Base-by-base conservation (phyloP, 2,888 invertebrate genomes). In the Agapostemon virescens region DNA sequence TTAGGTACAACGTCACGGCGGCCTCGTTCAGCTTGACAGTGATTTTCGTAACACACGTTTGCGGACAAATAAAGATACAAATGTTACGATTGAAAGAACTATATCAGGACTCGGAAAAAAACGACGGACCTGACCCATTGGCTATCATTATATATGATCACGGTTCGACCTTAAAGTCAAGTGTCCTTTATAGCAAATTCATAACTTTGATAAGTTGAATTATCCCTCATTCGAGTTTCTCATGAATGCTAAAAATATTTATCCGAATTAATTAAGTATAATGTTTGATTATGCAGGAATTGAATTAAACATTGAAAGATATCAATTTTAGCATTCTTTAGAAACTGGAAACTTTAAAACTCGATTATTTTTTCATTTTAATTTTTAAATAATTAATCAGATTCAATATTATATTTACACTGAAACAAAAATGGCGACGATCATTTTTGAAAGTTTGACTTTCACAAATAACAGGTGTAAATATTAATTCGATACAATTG, bases 1-100 rank as follows among this genome's bases (percentile, higher is more conserved):
- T 87, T 3, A 79, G 61, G 33, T 81, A 78, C 33, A 76, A 66
- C 30, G 72, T 85, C 9, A 82, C 78, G 0, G 76, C 71, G 0
- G 82, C 79, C 4, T 73, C 81, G 2, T 85, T 81, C 38, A 81
- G 82, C 69, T 36, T 86, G 15, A 83, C 83, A 11, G 84, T 84
- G 15, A 64, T 72, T 23, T 84, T 85, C 55, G 83, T 85, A 1
- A 83, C 81, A 15, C 87, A 87, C 64, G 81, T 81, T 9, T 84
- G 80, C 33, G 86, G 87, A 3, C 85, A 85, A 45, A 77, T 84
- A 13, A 49, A 82, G 36, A 81, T 87, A 13, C 74, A 85, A 23
- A 69, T 83, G 64, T 72, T 58, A 15, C 23, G 75, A 11, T 13
- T 82, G 61, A 55, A 64, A 17, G 42, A 42, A 0, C 17, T 77